Base-by-base conservation (phyloP, 1,140 invertebrate genomes). In the Drosophila hydei region DNA sequence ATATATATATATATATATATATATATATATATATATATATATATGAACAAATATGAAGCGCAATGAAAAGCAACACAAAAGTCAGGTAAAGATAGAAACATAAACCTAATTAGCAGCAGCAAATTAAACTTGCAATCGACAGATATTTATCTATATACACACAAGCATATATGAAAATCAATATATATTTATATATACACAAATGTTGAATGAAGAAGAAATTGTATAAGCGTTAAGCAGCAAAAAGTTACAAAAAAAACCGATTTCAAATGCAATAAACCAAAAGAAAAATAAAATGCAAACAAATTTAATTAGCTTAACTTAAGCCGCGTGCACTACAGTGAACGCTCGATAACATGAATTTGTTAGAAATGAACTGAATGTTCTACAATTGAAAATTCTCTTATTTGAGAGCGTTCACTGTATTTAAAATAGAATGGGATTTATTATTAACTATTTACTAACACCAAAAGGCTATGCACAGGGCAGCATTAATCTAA, bases 11-110 rank as follows among this genome's bases (percentile, higher is more conserved):
- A 47, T 25, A 58, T 11, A 33, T 25, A n/a, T n/a, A n/a, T n/a
- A n/a, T n/a, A n/a, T n/a, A n/a, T n/a, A 54, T 59, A 36, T 59
- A 38, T 4, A 25, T 55, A 61, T 16, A 60, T 43, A 27, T 54
- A 52, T 61, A 58, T 40, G 55, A 63, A 36, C 21, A 61, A 56
- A 23, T 23, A 40, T 56, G 21, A 59, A 75, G 59, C 72, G 63
- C 77, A 80, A 79, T 75, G 56, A 79, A 73, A 33, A 76, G 62
- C 69, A 75, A 73, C 80, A 73, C 76, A 84, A 76, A 84, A 77
- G 79, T 87, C 81, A 84, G 80, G 80, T 87, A 85, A 79, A 47
- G 48, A 71, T 56, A 80, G 69, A 80, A 58, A 76, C 69, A 73
- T 62, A 83, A 61, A 48, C 55, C 3, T 19, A 36, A 61, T 61